These are phyloP conservation scores for Crypturellus undulatus DNA, from an alignment of 2,113 vertebrate species.

Conservation along the genomic window DNA sequence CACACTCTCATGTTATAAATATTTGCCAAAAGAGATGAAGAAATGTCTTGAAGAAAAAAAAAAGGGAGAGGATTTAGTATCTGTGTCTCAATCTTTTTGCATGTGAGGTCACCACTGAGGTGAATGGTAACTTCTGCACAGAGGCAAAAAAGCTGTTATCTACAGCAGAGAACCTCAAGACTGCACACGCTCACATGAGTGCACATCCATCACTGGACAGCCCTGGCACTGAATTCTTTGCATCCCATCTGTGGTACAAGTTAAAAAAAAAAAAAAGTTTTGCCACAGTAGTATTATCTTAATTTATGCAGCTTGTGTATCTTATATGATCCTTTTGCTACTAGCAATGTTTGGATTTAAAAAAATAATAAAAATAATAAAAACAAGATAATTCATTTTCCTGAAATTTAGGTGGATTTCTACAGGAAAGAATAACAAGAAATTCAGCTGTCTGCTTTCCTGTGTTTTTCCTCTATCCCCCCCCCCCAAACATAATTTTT, in stretches of 20 bases:
- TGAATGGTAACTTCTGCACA: background rate
- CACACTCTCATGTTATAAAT: background rate
- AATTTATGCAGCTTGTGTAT: background rate
- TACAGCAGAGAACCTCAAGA: background rate
- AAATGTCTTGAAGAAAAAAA: background rate
- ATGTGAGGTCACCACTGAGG: background rate
- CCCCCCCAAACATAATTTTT: background rate
- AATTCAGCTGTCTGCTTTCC: background rate
- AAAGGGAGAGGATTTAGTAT: background rate
- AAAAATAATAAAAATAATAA: too few species aligned
- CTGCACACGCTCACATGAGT: background rate
- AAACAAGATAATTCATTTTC: background rate
- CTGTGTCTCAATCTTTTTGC: background rate
- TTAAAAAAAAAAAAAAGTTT: background rate
- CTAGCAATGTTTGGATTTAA: background rate
- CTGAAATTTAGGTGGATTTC: background rate
- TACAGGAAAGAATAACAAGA: background rate
- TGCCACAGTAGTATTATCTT: background rate
- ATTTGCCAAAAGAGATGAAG: background rate
- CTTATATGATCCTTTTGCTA: background rate
- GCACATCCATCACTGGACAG: background rate
- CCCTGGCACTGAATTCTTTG: background rate
- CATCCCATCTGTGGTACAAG: background rate
- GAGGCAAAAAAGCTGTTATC: background rate
- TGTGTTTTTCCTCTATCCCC: rapidly evolving